A percentile compares a stretch with the other conserved stretches of the same genome.
Evolutionary conservation across 2,888 invertebrate species (phyloP).

Genomic region (Eledone cirrhosa): DNA sequence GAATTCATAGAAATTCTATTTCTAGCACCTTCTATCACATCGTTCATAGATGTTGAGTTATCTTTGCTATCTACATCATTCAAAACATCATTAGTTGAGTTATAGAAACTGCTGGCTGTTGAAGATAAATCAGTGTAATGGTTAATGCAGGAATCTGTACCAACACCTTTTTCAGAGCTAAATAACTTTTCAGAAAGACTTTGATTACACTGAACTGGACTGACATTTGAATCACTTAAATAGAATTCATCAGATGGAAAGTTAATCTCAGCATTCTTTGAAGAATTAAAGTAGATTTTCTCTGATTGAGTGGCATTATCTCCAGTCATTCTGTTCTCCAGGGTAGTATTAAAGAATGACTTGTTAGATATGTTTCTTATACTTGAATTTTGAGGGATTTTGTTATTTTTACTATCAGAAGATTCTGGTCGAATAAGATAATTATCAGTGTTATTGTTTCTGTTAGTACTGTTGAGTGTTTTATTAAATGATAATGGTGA

Average conservation of each 20-base stretch:
- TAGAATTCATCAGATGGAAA: not conserved
- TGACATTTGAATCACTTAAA: not conserved
- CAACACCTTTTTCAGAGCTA: not conserved
- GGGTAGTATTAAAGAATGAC: not conserved
- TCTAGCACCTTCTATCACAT: not conserved
- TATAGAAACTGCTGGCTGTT: not conserved
- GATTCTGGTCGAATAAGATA: not conserved
- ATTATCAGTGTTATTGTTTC: not conserved
- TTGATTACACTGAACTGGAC: not conserved
- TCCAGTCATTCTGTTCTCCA: not conserved
- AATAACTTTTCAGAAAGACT: not conserved
- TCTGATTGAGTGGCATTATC: not conserved
- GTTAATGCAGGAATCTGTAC: not conserved
- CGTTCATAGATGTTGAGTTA: not conserved
- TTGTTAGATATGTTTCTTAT: not conserved
- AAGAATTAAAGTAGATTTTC: not conserved
- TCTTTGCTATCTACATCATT: not conserved
- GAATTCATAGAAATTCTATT: not conserved
- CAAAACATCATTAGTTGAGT: not conserved
- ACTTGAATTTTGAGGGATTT: not conserved
- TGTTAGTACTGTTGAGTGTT: not conserved
- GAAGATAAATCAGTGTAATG: not conserved
- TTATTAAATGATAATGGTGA: conserved; percentile 4
- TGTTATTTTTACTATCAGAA: not conserved
- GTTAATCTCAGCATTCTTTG: not conserved